Evolutionary conservation across 2,113 vertebrate genomes (phyloP), one percentile per base, ranked within the genome.

Genomic region (Amazona guildingii): DNA sequence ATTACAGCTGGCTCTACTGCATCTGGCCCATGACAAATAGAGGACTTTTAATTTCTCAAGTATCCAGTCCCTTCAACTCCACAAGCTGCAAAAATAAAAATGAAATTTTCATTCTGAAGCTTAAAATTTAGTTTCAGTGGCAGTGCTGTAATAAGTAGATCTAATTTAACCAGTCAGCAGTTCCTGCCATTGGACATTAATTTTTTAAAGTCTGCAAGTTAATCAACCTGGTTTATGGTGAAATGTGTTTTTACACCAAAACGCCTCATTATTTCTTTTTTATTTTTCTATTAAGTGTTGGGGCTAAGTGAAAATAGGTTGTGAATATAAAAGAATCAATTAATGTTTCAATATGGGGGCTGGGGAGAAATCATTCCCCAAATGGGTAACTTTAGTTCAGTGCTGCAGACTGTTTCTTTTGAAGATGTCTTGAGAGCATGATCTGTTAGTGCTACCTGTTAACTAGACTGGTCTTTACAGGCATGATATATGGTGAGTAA

Each of bases 211-310:
- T 85, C 85, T 96, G 66, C 69, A 88, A 96, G 88, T 97, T 97
- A 97, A 96, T 97, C 94, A 97, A 88, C 77, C 48, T 92, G 61
- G 51, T 96, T 96, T 96, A 96, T 64, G 48, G 49, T 48, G 74
- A 94, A 85, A 93, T 92, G 82, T 96, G 95, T 95, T 97, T 96
- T 95, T 96, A 96, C 62, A 97, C 88, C 85, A 94, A 96, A 96
- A 95, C 64, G 86, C 70, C 51, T 90, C 68, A 74, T 92, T 96
- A 95, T 97, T 97, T 96, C 92, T 90, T 88, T 94, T 96, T 96
- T 95, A 94, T 90, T 90, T 96, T 97, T 96, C 79, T 94, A 77
- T 86, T 91, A 90, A 95, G 79, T 92, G 80, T 93, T 80, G 94
- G 74, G 57, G 48, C 90, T 90, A 96, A 95, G 94, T 88, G 92